These are phyloP conservation scores for Octopus sinensis DNA, from an alignment of 1,140 invertebrate species.

Conservation along the genomic window DNA sequence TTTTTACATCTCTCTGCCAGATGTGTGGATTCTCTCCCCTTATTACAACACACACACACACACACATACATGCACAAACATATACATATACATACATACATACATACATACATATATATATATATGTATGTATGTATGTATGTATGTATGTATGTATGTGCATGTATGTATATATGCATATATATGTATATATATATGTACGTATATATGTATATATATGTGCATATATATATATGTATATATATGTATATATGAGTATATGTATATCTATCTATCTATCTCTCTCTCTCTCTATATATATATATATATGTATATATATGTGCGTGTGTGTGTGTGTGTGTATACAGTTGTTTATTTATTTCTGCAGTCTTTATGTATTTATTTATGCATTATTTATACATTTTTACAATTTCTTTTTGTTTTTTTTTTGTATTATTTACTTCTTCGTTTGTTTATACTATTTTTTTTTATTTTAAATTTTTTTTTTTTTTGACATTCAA, in stretches of 20 bases:
- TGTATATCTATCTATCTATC: too few species aligned
- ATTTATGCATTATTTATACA: too few species aligned
- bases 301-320: neutral
- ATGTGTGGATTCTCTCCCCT: neutral
- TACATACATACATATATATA: neutral
- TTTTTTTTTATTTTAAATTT: too few species aligned
- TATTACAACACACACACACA: neutral
- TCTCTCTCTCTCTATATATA: too few species aligned
- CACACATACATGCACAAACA: neutral
- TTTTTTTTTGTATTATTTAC: too few species aligned
- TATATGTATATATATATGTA: too few species aligned
- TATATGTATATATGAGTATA: neutral
- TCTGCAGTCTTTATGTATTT: too few species aligned
- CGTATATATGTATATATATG: too few species aligned
- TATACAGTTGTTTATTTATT: too few species aligned
- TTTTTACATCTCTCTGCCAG: slow-evolving; percentile 10
- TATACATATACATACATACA: neutral
- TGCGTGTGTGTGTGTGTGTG: neutral
- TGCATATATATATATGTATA: neutral
- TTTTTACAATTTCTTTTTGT: too few species aligned
- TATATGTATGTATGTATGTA: neutral
- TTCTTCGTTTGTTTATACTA: too few species aligned
- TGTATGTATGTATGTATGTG: neutral
- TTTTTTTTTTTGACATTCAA: too few species aligned
- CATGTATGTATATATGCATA: neutral